Conservation (phyloP, 2,113 vertebrate species). For the Phocoena sinus region DNA sequence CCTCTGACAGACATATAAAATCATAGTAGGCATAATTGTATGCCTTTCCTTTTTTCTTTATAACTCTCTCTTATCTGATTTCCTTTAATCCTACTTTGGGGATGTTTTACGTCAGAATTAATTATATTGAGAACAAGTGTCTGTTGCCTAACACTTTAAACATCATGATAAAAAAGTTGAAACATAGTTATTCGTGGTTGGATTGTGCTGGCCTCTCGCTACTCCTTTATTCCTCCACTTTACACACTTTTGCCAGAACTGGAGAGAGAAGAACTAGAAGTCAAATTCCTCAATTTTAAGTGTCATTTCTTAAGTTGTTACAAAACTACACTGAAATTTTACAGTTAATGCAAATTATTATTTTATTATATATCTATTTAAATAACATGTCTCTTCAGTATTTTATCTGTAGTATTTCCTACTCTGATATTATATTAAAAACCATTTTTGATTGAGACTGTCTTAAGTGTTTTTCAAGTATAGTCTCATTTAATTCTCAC, state of each 20-base stretch:
- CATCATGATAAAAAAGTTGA: background rate
- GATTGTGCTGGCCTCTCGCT: background rate
- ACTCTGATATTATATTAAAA: background rate
- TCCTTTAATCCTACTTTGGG: background rate
- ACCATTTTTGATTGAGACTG: background rate
- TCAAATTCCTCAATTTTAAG: background rate
- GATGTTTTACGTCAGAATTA: background rate
- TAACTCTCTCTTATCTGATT: background rate
- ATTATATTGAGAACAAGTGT: background rate
- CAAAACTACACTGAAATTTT: background rate
- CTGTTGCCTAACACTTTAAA: constrained; percentile 21
- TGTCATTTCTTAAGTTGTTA: background rate
- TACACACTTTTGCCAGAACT: background rate
- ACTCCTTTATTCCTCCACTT: background rate
- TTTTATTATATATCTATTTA: background rate
- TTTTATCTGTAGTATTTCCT: background rate
- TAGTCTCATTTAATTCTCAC: background rate
- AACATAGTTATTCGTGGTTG: background rate
- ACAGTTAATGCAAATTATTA: background rate
- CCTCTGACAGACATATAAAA: background rate
- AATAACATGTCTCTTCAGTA: background rate
- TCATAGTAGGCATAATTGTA: background rate
- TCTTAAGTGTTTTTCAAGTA: background rate
- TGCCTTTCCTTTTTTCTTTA: background rate
- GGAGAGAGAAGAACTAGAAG: background rate